Evolutionary conservation across 2,888 invertebrate genomes (phyloP).

Genomic region (Pyrochroa serraticornis): DNA sequence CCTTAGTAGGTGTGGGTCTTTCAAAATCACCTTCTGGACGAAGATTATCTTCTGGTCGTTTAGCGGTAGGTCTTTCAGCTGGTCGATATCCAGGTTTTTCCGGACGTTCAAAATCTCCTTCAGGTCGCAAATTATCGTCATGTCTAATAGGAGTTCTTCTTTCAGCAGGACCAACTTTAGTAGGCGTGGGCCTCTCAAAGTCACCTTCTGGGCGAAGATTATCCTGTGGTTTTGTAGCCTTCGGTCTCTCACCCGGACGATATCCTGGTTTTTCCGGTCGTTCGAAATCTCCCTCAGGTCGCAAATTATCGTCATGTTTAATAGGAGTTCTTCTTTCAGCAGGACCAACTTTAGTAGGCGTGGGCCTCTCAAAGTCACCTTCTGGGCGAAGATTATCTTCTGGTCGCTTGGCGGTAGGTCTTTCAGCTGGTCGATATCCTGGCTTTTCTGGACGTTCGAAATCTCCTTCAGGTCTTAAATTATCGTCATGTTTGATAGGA

Average conservation of each 20-base stretch:
- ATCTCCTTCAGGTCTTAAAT: constrained; percentile 67
- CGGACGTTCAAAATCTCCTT: constrained; percentile 58
- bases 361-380: constrained; percentile 61
- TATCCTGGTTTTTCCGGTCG: constrained; percentile 56
- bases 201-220: constrained; percentile 58
- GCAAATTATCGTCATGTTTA: constrained; percentile 58
- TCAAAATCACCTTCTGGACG: constrained; percentile 65
- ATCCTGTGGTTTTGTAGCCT: constrained; percentile 50
- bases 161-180: constrained; percentile 56
- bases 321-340: constrained; percentile 67
- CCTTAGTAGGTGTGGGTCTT: constrained; percentile 57
- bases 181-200: constrained; percentile 62
- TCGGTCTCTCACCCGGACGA: constrained; percentile 50
- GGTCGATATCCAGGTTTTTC: constrained; percentile 42
- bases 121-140: constrained; percentile 62
- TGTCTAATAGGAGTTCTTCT: constrained; percentile 52
- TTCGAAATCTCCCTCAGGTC: constrained; percentile 59
- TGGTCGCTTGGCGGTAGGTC: constrained; percentile 59
- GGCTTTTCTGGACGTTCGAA: constrained; percentile 58
- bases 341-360: constrained; percentile 56
- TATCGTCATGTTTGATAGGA: constrained; percentile 61
- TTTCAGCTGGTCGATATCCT: constrained; percentile 59
- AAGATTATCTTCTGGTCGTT: constrained; percentile 50
- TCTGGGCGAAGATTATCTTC: constrained; percentile 63
- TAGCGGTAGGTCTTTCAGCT: constrained; percentile 50